These are phyloP conservation scores for Euleptes europaea DNA, from an alignment of 2,113 vertebrate species.

Conservation along the genomic window DNA sequence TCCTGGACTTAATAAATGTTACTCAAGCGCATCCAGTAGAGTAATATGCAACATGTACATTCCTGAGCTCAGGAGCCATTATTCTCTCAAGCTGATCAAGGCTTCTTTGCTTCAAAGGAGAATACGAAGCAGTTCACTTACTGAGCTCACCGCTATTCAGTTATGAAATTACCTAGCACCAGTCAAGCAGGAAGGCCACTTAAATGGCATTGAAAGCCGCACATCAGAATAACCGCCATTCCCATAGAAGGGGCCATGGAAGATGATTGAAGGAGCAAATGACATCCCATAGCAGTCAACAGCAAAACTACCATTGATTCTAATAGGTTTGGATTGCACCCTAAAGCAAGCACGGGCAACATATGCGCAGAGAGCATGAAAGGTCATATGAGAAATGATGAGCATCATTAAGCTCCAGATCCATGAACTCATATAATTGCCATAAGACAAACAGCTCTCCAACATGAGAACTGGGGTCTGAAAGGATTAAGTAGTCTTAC, in stretches of 20 bases:
- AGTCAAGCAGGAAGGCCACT: slow-evolving; percentile 24
- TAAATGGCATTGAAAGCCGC: slow-evolving; percentile 1
- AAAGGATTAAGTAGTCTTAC: slow-evolving; percentile 47
- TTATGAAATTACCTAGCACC: neutral
- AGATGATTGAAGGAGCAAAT: neutral
- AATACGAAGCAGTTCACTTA: slow-evolving; percentile 21
- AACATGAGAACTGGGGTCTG: slow-evolving; percentile 2
- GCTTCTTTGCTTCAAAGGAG: slow-evolving; percentile 47
- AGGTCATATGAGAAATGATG: slow-evolving; percentile 45
- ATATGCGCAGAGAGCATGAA: slow-evolving; percentile 40
- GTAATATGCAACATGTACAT: slow-evolving; percentile 10
- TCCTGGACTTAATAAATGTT: slow-evolving; percentile 16
- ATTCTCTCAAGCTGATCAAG: slow-evolving; percentile 31
- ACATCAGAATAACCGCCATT: neutral
- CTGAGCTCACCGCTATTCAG: slow-evolving; percentile 22
- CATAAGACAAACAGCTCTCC: slow-evolving; percentile 36
- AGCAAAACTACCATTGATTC: neutral
- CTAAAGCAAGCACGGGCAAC: slow-evolving; percentile 25
- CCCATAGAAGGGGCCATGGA: neutral
- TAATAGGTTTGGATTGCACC: neutral
- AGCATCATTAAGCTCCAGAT: slow-evolving; percentile 48
- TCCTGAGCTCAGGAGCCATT: slow-evolving; percentile 21
- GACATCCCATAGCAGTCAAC: neutral
- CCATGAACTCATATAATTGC: slow-evolving; percentile 28
- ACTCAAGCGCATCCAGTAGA: neutral